phyloP scores from a whole-genome alignment of 2,113 vertebrate species.

The Sebastes schlegelii region DNA sequence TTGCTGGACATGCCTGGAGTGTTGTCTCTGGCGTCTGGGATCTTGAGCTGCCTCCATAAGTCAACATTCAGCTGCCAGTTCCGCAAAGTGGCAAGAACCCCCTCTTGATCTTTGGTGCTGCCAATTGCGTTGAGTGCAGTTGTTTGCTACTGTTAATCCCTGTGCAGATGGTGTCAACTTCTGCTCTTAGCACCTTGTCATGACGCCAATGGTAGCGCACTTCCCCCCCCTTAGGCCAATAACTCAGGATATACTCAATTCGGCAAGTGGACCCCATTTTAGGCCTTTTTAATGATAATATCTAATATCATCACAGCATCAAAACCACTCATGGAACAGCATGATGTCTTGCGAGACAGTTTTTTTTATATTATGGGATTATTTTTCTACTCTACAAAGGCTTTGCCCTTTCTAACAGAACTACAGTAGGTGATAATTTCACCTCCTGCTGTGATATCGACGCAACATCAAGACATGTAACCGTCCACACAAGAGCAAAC shows the following conservation, averaged over 20 bases:
- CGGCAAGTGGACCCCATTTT: neutral
- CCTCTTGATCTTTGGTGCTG: neutral
- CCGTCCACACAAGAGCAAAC: neutral
- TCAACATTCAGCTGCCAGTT: neutral
- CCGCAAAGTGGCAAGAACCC: neutral
- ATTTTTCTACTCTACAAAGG: neutral
- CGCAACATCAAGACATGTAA: neutral
- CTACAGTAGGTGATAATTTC: neutral
- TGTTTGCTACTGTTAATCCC: neutral
- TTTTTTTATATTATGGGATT: neutral
- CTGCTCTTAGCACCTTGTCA: neutral
- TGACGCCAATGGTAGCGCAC: neutral
- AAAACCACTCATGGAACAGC: neutral
- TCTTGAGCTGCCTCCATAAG: neutral
- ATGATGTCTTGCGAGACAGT: neutral
- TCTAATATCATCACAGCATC: neutral
- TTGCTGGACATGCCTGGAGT: neutral
- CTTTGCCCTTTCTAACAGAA: neutral
- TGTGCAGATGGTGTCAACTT: neutral
- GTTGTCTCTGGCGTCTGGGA: neutral
- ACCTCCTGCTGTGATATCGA: neutral
- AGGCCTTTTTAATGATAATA: neutral
- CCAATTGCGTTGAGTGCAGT: neutral
- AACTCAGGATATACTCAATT: neutral
- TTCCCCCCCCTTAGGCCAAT: neutral